Base-by-base conservation (phyloP, 1,140 invertebrate species). In the Aphaenogaster rudis region DNA sequence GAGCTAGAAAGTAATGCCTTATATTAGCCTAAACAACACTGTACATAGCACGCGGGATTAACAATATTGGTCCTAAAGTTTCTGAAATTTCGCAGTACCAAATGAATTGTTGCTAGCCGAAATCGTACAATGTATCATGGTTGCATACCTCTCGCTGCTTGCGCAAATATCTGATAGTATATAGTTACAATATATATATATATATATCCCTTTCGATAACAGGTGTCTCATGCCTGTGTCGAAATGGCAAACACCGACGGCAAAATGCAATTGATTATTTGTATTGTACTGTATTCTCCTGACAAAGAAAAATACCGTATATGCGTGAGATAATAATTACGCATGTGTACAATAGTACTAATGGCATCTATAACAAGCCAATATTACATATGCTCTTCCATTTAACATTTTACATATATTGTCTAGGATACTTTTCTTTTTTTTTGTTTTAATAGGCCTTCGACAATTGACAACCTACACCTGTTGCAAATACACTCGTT, bases 381-480 rank as follows among this genome's bases (percentile, higher is more conserved):
- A 48, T 91, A 45, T 45, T 88, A 86, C 33, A 48, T 82, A 54
- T 77, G 54, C 21, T 79, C 45, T 86, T 74, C 9, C 39, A 42
- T 84, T 64, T 77, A 85, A 91, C 67, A 17, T 71, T 61, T 88
- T 72, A 64, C 39, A 78, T 78, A 36, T 78, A 33, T 48, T 67
- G 13, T 67, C n/a, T 67, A 67, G 64, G 66, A 91, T 81, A 86
- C 48, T 88, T 88, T 54, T 45, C 9, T n/a, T 66, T 67, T 67
- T 8, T 45, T 36, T 21, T 6, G 3, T n/a, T 36, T 84, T 63
- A 69, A 78, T 91, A 91, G 90, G 90, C 90, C 90, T 89, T 89
- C 36, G 76, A 88, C 87, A 91, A 91, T 91, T 91, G 84, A 87
- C 78, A 86, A 59, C 77, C 77, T 86, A 91, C 79, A 63, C 63